phyloP scores from a whole-genome alignment of 2,113 vertebrate species.

The Micronycteris hirsuta region DNA sequence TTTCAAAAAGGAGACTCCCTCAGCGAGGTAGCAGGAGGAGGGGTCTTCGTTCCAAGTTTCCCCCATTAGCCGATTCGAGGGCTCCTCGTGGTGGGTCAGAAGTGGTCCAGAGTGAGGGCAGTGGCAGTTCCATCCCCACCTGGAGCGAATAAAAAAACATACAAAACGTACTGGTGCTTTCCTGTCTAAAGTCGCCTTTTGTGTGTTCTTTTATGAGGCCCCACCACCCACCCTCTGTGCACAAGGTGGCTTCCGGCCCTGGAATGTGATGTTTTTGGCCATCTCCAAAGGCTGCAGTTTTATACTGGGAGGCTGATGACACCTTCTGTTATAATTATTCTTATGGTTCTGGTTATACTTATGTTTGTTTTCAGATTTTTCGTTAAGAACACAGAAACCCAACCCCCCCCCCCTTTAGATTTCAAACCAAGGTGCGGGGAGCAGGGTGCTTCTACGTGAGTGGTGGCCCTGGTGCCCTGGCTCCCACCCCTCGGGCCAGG shows the following conservation, averaged over 20 bases:
- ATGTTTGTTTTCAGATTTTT: slow-evolving; percentile 70
- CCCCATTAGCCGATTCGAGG: slow-evolving; percentile 77
- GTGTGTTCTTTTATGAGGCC: slow-evolving; percentile 80
- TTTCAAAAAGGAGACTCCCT: slow-evolving; percentile 70
- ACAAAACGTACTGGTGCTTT: slow-evolving; percentile 89
- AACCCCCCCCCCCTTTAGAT: slow-evolving; percentile 66
- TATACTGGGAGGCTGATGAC: slow-evolving; percentile 84
- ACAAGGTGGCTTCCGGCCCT: slow-evolving; percentile 81
- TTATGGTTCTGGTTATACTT: slow-evolving; percentile 74
- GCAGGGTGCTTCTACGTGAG: slow-evolving; percentile 66
- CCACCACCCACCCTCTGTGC: slow-evolving; percentile 77
- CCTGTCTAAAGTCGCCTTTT: slow-evolving; percentile 78
- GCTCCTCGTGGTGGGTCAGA: slow-evolving; percentile 67
- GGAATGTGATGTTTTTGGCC: slow-evolving; percentile 85
- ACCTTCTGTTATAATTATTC: slow-evolving; percentile 89
- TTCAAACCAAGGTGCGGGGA: slow-evolving; percentile 74
- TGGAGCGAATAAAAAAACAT: slow-evolving; percentile 74
- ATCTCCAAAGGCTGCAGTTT: slow-evolving; percentile 84
- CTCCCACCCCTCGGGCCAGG: slow-evolving; percentile 64
- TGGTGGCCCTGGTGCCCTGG: slow-evolving; percentile 73
- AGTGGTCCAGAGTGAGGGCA: slow-evolving; percentile 58
- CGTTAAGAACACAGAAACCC: slow-evolving; percentile 69
- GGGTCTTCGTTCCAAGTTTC: slow-evolving; percentile 37
- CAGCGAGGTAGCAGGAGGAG: slow-evolving; percentile 22
- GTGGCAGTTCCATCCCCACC: slow-evolving; percentile 54